Conservation (phyloP, 2,888 invertebrate species). For the Panopea generosa region DNA sequence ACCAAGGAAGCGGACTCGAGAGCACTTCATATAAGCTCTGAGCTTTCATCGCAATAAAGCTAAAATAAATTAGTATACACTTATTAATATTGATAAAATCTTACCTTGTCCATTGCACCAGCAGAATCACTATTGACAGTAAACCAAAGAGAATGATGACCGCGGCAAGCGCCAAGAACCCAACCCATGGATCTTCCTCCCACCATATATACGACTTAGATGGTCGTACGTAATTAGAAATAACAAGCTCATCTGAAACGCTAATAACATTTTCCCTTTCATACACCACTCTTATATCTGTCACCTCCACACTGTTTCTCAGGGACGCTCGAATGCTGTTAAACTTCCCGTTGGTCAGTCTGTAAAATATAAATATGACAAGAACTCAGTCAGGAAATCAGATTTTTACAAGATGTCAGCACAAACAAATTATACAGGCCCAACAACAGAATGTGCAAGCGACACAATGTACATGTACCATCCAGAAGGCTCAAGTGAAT, state of each 20-base stretch:
- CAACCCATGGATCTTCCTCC: conserved; percentile 91
- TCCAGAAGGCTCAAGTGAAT: no score
- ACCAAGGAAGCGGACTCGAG: no score
- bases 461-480: no score
- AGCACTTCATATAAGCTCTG: no score
- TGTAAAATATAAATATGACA: no score
- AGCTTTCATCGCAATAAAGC: no score
- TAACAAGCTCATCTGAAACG: conserved; percentile 37
- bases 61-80: no score
- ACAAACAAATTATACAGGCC: no score
- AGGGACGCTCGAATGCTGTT: neutral
- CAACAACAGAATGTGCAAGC: no score
- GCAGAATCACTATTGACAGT: conserved; percentile 95
- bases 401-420: no score
- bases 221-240: conserved; percentile 35
- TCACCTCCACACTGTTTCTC: conserved; percentile 21
- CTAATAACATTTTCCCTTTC: conserved; percentile 49
- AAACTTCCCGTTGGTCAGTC: neutral
- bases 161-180: conserved; percentile 93
- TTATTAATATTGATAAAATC: no score
- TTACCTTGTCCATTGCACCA: conserved; percentile 96
- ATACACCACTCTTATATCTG: conserved; percentile 54
- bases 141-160: conserved; percentile 94
- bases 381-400: no score
- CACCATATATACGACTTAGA: conserved; percentile 75